phyloP scores from a whole-genome alignment of 2,113 vertebrate species.

The Mastomys coucha region DNA sequence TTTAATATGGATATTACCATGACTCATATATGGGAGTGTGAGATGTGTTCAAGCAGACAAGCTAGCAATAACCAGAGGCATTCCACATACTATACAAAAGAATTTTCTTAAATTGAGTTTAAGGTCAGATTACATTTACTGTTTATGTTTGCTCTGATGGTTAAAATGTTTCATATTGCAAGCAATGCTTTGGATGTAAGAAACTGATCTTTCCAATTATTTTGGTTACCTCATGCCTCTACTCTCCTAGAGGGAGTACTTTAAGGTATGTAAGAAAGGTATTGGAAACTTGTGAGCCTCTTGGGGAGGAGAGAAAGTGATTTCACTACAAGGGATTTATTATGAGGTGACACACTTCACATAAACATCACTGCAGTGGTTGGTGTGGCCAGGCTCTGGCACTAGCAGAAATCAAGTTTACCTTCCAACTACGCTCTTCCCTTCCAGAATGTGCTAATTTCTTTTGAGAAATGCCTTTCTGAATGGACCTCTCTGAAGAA shows the following conservation, averaged over 20 bases:
- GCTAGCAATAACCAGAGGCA: background rate
- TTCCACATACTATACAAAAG: background rate
- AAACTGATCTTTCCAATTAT: background rate
- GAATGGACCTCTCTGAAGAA: background rate
- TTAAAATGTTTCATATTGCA: constrained; percentile 13
- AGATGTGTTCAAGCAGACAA: constrained; percentile 13
- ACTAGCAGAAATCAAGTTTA: background rate
- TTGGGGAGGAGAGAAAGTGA: constrained; percentile 11
- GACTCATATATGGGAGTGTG: background rate
- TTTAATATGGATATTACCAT: background rate
- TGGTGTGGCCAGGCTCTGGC: background rate
- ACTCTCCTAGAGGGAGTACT: background rate
- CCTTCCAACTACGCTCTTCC: background rate
- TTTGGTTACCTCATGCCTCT: constrained; percentile 19
- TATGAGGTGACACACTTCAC: background rate
- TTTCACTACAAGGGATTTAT: background rate
- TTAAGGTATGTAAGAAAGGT: background rate
- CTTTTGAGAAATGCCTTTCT: background rate
- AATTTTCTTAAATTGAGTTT: constrained; percentile 38
- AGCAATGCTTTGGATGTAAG: background rate
- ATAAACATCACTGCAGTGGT: background rate
- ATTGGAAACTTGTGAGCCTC: background rate
- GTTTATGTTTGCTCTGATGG: background rate
- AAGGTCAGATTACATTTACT: background rate
- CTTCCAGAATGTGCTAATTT: background rate